Evolutionary conservation across 2,888 invertebrate species (phyloP).

Genomic region (Branchipolynoe longqiensis): DNA sequence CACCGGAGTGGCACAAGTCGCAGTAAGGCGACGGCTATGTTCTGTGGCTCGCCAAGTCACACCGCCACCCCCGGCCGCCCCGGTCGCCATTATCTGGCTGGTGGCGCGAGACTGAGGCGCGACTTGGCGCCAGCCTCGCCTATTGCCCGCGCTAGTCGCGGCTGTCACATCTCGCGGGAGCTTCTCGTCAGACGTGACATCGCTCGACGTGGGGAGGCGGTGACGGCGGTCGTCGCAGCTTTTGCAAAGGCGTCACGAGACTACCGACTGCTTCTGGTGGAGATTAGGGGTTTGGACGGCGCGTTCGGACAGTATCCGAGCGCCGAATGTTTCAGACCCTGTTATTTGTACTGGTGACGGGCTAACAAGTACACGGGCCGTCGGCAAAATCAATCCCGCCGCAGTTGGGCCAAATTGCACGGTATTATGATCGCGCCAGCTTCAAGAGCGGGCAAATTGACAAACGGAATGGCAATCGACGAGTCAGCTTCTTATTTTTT

Average conservation of each 20-base stretch:
- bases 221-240: not conserved
- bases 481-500: not conserved
- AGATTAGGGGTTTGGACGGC: conserved; percentile 40
- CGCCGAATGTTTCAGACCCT: conserved; percentile 44
- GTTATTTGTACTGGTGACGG: conserved; percentile 42
- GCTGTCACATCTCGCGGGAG: not conserved
- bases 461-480: conserved; percentile 48
- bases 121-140: too few species aligned
- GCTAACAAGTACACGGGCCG: conserved; percentile 25
- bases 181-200: conserved; percentile 6
- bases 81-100: not conserved
- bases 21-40: too few species aligned
- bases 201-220: conserved; percentile 23
- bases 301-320: not conserved
- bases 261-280: not conserved
- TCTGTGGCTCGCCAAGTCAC: not conserved
- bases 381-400: conserved; percentile 49
- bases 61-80: not conserved
- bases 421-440: conserved; percentile 55
- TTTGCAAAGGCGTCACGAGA: not conserved
- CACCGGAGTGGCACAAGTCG: too few species aligned
- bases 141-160: too few species aligned
- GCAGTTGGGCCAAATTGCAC: conserved; percentile 48
- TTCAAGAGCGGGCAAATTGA: conserved; percentile 54
- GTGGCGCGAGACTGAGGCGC: not conserved